Base-by-base conservation (phyloP, 2,888 invertebrate species). In the Pheosia tremula region DNA sequence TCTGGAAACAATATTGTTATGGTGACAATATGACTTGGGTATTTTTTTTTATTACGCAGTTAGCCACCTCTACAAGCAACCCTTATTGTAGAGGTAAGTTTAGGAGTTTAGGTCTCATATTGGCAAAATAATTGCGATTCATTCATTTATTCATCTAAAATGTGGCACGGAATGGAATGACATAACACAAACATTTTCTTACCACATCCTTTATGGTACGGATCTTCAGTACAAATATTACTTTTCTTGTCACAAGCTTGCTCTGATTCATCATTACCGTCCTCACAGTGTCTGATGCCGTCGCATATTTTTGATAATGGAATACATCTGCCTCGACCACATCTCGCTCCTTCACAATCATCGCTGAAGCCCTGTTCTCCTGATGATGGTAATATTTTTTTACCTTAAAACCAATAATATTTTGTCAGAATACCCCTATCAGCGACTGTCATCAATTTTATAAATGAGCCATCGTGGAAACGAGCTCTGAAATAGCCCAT, bases 251-350 rank as follows among this genome's bases (percentile, higher is more conserved):
- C 63, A 75, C 96, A 96, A 0, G 93, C 82, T 24, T 78, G 75
- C 24, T 81, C 75, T 4, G 88, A 81, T 84, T 97, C 97, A 77
- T 97, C 97, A 50, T 90, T 93, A 10, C 94, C 95, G 77, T 96
- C 95, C 61, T 95, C 94, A 74, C 97, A 97, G 75, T 97, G 94
- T 0, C 85, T 88, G 53, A 95, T 89, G 0, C 96, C 96, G 80
- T 97, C 94, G 80, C 97, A 97, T 11, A 96, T 85, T 64, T 94
- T 88, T 7, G 86, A 79, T 63, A 93, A 82, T 1, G 91, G 78
- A 50, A 97, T 79, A 81, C 97, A 97, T 47, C 94, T 85, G 0
- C 97, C 97, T 59, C 96, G 86, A 24, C 94, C 89, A 83, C 97
- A 98, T 60, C 97, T 94, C 58, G 94, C 82, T 49, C 96, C 95